These are phyloP conservation scores for Charanyca ferruginea DNA, from an alignment of 2,888 invertebrate genomes.

Conservation along the genomic window DNA sequence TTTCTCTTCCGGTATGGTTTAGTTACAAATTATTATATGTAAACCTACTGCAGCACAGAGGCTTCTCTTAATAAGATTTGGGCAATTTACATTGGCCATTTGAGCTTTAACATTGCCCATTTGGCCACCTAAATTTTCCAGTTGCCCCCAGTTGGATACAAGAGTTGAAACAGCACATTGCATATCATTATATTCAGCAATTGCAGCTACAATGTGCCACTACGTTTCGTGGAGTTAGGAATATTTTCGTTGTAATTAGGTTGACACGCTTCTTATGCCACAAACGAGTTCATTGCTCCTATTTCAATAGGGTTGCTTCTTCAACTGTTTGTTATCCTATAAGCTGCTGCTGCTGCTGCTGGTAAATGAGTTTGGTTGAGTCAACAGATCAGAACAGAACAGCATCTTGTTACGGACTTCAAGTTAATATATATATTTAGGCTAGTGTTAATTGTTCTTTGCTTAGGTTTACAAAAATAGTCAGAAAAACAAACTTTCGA, in stretches of 20 bases:
- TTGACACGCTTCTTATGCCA: constrained; percentile 36
- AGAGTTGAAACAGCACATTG: background rate
- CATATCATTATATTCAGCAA: constrained; percentile 19
- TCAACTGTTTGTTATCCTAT: constrained; percentile 7
- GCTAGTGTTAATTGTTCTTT: background rate
- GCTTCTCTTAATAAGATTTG: background rate
- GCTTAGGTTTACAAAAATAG: background rate
- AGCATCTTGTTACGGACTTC: constrained; percentile 6
- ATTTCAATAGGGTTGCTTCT: constrained; percentile 26
- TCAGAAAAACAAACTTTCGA: background rate
- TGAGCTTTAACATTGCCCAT: too few species aligned
- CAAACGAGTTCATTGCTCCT: constrained; percentile 47
- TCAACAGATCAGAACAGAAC: too few species aligned
- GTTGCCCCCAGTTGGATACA: background rate
- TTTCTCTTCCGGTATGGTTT: background rate
- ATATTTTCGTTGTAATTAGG: constrained; percentile 38
- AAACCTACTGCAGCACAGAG: background rate
- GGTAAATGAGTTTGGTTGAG: background rate
- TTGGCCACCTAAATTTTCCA: background rate
- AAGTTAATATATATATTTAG: too few species aligned
- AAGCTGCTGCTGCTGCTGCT: background rate
- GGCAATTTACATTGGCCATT: too few species aligned
- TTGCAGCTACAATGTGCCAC: constrained; percentile 8
- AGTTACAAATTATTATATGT: too few species aligned
- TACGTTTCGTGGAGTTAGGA: constrained; percentile 23